These are phyloP conservation scores for Leptinotarsa defecta DNA, from an alignment of 1,140 invertebrate genomes.

Conservation along the genomic window DNA sequence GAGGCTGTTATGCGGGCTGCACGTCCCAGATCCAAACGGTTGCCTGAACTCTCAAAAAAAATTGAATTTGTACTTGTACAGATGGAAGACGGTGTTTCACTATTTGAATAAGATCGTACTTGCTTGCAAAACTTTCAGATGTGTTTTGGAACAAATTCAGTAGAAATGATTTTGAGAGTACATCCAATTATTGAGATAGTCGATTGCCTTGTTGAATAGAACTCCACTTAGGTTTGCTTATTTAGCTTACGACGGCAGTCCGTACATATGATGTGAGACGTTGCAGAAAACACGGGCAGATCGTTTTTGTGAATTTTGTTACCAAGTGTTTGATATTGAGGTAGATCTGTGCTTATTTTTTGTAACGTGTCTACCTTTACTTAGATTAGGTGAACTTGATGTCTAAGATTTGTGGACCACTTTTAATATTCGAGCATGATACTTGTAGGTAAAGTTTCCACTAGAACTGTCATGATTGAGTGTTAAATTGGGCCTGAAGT, in stretches of 20 bases:
- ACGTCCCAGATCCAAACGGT: background rate
- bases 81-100: too few species aligned
- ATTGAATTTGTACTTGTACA: too few species aligned
- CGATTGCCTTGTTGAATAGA: constrained; percentile 24
- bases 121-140: too few species aligned
- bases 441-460: constrained; percentile 11
- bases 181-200: background rate
- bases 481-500: constrained; percentile 38
- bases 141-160: too few species aligned
- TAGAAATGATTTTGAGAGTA: too few species aligned
- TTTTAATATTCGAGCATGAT: constrained; percentile 21
- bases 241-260: constrained; percentile 25
- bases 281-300: background rate
- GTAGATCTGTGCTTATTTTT: constrained; percentile 4
- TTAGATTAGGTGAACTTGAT: constrained; percentile 28
- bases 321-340: background rate
- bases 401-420: constrained; percentile 29
- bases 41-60: background rate
- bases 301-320: constrained; percentile 20
- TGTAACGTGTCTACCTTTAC: background rate
- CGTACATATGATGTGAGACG: constrained; percentile 17
- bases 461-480: constrained; percentile 30
- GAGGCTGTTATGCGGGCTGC: constrained; percentile 53
- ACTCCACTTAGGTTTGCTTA: constrained; percentile 16
- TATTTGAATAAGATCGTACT: too few species aligned